These are phyloP conservation scores for Coreoperca whiteheadi DNA, from an alignment of 2,113 vertebrate genomes.

Conservation along the genomic window DNA sequence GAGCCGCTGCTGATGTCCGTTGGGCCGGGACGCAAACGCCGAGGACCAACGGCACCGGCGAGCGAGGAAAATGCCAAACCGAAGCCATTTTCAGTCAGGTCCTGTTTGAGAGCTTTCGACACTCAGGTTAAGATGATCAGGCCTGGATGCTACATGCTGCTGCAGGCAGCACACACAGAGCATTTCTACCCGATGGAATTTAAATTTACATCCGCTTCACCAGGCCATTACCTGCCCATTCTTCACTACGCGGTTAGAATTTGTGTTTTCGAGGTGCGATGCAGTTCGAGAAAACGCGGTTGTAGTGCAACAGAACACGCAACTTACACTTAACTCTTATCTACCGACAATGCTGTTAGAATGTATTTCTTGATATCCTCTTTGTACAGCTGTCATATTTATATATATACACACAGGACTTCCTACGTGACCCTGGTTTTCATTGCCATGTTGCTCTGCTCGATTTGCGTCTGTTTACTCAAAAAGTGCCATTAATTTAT, in stretches of 20 bases:
- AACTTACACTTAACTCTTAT: not conserved
- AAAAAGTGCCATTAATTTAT: conserved; percentile 21
- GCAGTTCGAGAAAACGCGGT: not conserved
- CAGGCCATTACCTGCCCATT: conserved; percentile 28
- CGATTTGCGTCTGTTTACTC: conserved; percentile 43
- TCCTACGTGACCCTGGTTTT: not conserved
- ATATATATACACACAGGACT: too few species aligned
- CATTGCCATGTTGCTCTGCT: not conserved
- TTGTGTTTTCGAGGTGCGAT: conserved; percentile 11
- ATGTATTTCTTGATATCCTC: conserved; percentile 17
- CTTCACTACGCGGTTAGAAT: not conserved
- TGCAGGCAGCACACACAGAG: not conserved
- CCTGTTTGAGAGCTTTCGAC: conserved; percentile 14
- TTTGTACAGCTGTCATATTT: not conserved
- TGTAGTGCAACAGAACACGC: conserved; percentile 1
- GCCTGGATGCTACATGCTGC: conserved; percentile 2
- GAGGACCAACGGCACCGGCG: conserved; percentile 18
- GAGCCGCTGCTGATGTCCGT: conserved; percentile 24
- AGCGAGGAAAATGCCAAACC: conserved; percentile 48
- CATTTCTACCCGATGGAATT: conserved; percentile 28
- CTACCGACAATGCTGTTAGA: not conserved
- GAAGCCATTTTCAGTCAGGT: conserved; percentile 9
- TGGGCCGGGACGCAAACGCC: conserved; percentile 54
- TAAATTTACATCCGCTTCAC: conserved; percentile 20
- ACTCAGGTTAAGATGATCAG: not conserved